These are phyloP conservation scores for Philereme vetulata DNA, from an alignment of 2,888 invertebrate genomes.

Conservation along the genomic window DNA sequence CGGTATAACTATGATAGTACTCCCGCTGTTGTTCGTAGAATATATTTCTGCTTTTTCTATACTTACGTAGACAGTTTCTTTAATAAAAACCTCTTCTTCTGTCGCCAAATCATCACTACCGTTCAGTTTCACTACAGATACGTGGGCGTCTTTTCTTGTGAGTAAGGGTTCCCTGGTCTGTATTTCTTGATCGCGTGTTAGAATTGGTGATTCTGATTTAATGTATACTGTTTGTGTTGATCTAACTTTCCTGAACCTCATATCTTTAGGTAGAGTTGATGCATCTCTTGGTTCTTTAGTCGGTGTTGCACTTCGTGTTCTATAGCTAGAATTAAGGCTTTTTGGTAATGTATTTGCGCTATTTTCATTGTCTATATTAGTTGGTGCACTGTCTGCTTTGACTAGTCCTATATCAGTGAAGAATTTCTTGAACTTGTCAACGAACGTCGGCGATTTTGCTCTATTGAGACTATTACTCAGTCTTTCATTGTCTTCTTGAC, in stretches of 20 bases:
- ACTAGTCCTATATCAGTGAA: slow-evolving; percentile 73
- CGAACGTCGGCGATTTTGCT: slow-evolving; percentile 75
- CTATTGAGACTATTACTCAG: slow-evolving; percentile 69
- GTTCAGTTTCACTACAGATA: slow-evolving; percentile 71
- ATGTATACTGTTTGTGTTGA: slow-evolving; percentile 77
- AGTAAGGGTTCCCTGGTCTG: slow-evolving; percentile 51
- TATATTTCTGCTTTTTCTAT: slow-evolving; percentile 70
- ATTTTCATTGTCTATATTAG: slow-evolving; percentile 34
- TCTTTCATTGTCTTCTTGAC: slow-evolving; percentile 64
- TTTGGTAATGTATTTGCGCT: slow-evolving; percentile 66
- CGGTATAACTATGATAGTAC: slow-evolving; percentile 75
- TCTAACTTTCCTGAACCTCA: slow-evolving; percentile 73
- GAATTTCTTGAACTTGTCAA: slow-evolving; percentile 77
- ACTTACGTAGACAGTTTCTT: slow-evolving; percentile 66
- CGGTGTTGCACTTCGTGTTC: slow-evolving; percentile 65
- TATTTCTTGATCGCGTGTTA: slow-evolving; percentile 50
- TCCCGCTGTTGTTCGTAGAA: slow-evolving; percentile 68
- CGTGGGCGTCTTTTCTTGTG: slow-evolving; percentile 45
- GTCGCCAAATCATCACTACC: slow-evolving; percentile 65
- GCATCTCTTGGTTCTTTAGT: slow-evolving; percentile 61
- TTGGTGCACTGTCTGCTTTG: slow-evolving; percentile 56
- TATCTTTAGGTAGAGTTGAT: slow-evolving; percentile 74
- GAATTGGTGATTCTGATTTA: slow-evolving; percentile 61
- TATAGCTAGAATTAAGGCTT: slow-evolving; percentile 65
- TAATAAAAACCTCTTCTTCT: slow-evolving; percentile 52